Evolutionary conservation across 1,140 invertebrate genomes (phyloP), one percentile per base, ranked within the genome.

Genomic region (Yoshiicerus persimilis): DNA sequence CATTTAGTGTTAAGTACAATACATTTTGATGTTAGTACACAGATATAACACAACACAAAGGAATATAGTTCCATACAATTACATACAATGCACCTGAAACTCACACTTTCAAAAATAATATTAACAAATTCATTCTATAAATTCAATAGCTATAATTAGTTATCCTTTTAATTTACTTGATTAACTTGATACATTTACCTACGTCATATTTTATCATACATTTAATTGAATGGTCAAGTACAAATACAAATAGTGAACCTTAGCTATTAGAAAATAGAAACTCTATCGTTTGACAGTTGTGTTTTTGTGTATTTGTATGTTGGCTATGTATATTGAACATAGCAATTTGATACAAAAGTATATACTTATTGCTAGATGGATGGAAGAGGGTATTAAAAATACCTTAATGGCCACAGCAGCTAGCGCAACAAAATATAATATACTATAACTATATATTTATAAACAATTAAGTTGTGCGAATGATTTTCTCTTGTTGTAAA

Each of bases 71-170:
- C n/a, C n/a, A n/a, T n/a, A n/a, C n/a, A n/a, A n/a, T n/a, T n/a
- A n/a, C n/a, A n/a, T n/a, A n/a, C n/a, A n/a, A n/a, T n/a, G n/a
- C n/a, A n/a, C n/a, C n/a, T n/a, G n/a, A 16, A 27, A 70, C 66
- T 70, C 66, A 70, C 66, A 70, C 66, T 70, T 70, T 70, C 66
- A 70, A 70, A 70, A 70, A 70, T 70, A 70, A 70, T 70, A 30
- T 70, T 70, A 70, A 70, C 30, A 70, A 27, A 70, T 30, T 30
- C 25, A 70, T 30, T 16, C 27, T 5, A 70, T 30, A 30, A 8
- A 66, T 27, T 30, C 66, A 70, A 70, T 70, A 70, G 47, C 47
- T 56, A 56, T 56, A 56, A 56, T 56, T 56, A 56, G 16, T 56
- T n/a, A 8, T 11, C 38, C 13, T 39, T 39, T 39, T 39, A 39